Evolutionary conservation across 2,888 invertebrate species (phyloP), one percentile per base, ranked within the genome.

Genomic region (Latrodectus elegans): DNA sequence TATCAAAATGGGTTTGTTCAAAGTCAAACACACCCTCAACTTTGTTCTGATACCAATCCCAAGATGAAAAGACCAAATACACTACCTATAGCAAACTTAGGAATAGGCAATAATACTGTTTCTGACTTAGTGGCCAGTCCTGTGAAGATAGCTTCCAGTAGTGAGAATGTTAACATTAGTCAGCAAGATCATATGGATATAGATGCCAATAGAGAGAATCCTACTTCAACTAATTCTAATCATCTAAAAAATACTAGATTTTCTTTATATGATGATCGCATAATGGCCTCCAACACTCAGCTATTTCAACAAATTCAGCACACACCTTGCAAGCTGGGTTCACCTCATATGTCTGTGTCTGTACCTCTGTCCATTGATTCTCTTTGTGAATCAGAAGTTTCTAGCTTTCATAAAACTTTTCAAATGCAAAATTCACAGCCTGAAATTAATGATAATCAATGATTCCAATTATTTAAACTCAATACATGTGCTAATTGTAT

Each of bases 261-360:
- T 90, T 97, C 97, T 72, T 93, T 97, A 26, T 97, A 97, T 91
- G 97, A 97, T 91, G 97, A 97, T 91, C 94, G 97, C 70, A 96
- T 97, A 94, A 97, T 97, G 97, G 89, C 88, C 22, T 71, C 73
- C 26, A 80, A 85, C 72, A 71, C 80, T 9, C 75, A 65, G 17
- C 67, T 76, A 11, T 71, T 60, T 65, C 79, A 84, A 51, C 80
- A 80, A 60, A 84, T 84, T 38, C 60, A 80, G 22, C 73, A 86
- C 26, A 78, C 82, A 6, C 75, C 87, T 3, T 85, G 85, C 52
- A 84, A 79, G 67, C 65, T 85, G 55, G 84, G 82, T 8, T 81
- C 88, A 22, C 83, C 87, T 70, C 84, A 89, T 22, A 86, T 87
- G 70, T 89, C 89, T 65, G 80, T 73, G 70, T 89, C 89, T 68